phyloP scores from a whole-genome alignment of 2,888 invertebrate species.

The Phlogophora meticulosa region DNA sequence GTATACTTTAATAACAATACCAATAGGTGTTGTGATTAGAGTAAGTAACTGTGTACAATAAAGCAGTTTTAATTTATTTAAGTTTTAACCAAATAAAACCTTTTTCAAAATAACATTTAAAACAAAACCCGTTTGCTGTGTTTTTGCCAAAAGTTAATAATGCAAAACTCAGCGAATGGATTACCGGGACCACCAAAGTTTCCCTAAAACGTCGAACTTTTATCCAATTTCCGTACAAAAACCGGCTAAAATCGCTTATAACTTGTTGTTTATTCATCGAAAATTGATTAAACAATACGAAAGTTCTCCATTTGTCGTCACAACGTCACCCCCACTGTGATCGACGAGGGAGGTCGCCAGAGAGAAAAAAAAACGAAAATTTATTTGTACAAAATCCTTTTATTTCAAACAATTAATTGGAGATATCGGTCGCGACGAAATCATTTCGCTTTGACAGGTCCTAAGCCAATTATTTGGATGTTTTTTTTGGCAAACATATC shows the following conservation, averaged over 20 bases:
- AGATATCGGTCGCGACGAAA: slow-evolving; percentile 84
- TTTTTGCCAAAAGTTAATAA: slow-evolving; percentile 34
- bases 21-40: no score
- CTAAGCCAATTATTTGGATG: slow-evolving; percentile 78
- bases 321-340: slow-evolving; percentile 77
- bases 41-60: not conserved
- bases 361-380: slow-evolving; percentile 70
- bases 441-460: slow-evolving; percentile 86
- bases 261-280: slow-evolving; percentile 65
- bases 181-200: slow-evolving; percentile 60
- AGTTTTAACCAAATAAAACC: slow-evolving; percentile 4
- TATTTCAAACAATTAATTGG: slow-evolving; percentile 83
- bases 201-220: slow-evolving; percentile 53
- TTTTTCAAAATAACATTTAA: not conserved
- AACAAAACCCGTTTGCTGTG: slow-evolving; percentile 7
- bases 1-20: no score
- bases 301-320: slow-evolving; percentile 57
- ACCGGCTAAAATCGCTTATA: slow-evolving; percentile 52
- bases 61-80: not conserved
- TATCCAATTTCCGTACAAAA: slow-evolving; percentile 55
- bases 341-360: slow-evolving; percentile 78
- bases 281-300: slow-evolving; percentile 65
- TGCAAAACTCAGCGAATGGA: slow-evolving; percentile 36
- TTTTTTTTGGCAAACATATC: slow-evolving; percentile 58
- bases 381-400: slow-evolving; percentile 77